Evolutionary conservation across 2,888 invertebrate genomes (phyloP).

Genomic region (Apotomis capreana): DNA sequence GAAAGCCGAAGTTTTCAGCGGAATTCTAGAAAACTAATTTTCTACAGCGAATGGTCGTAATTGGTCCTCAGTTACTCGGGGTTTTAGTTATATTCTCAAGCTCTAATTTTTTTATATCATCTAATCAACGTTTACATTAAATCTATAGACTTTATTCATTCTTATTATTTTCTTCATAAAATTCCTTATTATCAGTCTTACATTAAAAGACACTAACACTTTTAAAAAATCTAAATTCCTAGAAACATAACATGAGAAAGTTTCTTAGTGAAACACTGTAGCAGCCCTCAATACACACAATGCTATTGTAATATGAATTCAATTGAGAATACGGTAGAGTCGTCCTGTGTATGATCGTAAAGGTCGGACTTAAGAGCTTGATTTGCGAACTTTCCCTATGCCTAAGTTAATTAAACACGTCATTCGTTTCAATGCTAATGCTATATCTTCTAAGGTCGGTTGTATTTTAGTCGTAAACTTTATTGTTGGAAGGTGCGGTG

Average conservation of each 20-base stretch:
- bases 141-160: too few species aligned
- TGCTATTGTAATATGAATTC: conserved; percentile 31
- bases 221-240: background rate
- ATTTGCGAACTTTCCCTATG: conserved; percentile 44
- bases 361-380: conserved; percentile 27
- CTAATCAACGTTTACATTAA: too few species aligned
- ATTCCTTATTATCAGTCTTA: too few species aligned
- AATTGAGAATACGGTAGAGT: conserved; percentile 18
- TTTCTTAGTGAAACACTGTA: conserved; percentile 11
- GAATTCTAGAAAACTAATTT: conserved; percentile 32
- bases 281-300: background rate
- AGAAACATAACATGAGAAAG: conserved; percentile 15
- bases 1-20: conserved; percentile 28
- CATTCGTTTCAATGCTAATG: conserved; percentile 22
- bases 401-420: conserved; percentile 44
- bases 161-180: too few species aligned
- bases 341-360: conserved; percentile 13
- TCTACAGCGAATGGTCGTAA: conserved; percentile 11
- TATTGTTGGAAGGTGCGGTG: conserved; percentile 5
- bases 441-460: conserved; percentile 5
- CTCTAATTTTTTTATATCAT: too few species aligned
- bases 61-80: background rate
- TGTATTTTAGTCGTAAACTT: conserved; percentile 17
- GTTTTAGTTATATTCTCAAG: background rate
- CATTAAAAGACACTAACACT: too few species aligned